A percentile compares a stretch with the other conserved stretches of the same genome.
Conservation (phyloP, 1,140 invertebrate genomes). For the Musca vetustissima region DNA sequence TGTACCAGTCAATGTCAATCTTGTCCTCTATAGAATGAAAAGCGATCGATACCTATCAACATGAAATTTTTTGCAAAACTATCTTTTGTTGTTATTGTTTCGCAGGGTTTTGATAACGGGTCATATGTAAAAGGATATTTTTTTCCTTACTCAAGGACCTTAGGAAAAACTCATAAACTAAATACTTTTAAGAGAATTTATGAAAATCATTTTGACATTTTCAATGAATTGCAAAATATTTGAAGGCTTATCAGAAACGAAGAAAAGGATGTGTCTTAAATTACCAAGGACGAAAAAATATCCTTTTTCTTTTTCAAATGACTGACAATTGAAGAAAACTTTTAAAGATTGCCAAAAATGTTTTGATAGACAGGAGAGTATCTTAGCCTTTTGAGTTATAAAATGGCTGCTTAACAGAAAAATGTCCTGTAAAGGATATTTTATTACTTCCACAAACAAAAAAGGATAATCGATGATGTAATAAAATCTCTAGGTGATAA, state of each 20-base stretch:
- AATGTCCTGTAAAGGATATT: not conserved
- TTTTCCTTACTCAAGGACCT: not conserved
- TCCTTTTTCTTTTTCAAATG: not conserved
- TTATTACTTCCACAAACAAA: not conserved
- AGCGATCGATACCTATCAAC: conserved; percentile 6
- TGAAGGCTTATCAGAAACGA: not conserved
- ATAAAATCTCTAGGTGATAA: not conserved
- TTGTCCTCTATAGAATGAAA: too few relatives aligned
- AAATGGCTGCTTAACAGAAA: not conserved
- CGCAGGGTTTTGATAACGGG: not conserved
- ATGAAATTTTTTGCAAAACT: too few relatives aligned
- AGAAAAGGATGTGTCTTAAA: not conserved
- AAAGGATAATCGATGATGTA: conserved; percentile 11
- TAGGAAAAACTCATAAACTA: not conserved
- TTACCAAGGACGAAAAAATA: not conserved
- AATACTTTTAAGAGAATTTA: not conserved
- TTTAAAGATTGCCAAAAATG: not conserved
- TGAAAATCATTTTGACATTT: not conserved
- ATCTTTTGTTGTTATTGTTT: not conserved
- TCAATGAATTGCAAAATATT: conserved; percentile 5
- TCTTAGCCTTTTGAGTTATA: too few relatives aligned
- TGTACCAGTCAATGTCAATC: too few relatives aligned
- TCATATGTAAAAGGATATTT: conserved; percentile 14
- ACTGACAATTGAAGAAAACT: not conserved
- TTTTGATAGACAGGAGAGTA: not conserved